A percentile compares a stretch with the other conserved stretches of the same genome.
phyloP scores from a whole-genome alignment of 2,888 invertebrate species.

The Synergus umbraculus region DNA sequence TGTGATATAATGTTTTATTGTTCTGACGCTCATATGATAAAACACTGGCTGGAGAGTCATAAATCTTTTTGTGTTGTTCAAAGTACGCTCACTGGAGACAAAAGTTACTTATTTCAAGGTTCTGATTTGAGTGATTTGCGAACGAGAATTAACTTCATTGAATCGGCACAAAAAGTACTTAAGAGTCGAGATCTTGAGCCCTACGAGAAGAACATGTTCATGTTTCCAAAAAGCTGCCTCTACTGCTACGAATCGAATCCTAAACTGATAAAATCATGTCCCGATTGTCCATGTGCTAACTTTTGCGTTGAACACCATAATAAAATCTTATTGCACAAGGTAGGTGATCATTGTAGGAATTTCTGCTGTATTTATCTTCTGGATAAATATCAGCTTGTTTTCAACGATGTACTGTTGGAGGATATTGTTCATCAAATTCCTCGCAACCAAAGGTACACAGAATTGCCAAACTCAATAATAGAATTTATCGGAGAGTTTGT shows the following conservation, averaged over 20 bases:
- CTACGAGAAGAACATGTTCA: slow-evolving; percentile 63
- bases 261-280: slow-evolving; percentile 59
- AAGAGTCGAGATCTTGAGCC: slow-evolving; percentile 49
- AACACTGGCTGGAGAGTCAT: background rate
- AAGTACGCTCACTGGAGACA: background rate
- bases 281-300: background rate
- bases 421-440: no score
- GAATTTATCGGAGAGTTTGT: background rate
- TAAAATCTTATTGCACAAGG: background rate
- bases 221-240: slow-evolving; percentile 64
- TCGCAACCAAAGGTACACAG: no score
- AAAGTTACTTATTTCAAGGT: background rate
- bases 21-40: no score
- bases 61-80: background rate
- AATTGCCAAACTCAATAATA: background rate
- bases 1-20: background rate
- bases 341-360: no score
- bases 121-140: no score
- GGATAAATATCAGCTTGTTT: background rate
- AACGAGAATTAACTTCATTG: background rate
- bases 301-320: background rate
- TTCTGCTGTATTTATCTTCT: background rate
- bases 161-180: slow-evolving; percentile 39
- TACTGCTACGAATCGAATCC: slow-evolving; percentile 59
- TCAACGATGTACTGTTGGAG: background rate